These are phyloP conservation scores for Hippocampus mohnikei DNA, from an alignment of 2,113 vertebrate genomes.

Conservation along the genomic window DNA sequence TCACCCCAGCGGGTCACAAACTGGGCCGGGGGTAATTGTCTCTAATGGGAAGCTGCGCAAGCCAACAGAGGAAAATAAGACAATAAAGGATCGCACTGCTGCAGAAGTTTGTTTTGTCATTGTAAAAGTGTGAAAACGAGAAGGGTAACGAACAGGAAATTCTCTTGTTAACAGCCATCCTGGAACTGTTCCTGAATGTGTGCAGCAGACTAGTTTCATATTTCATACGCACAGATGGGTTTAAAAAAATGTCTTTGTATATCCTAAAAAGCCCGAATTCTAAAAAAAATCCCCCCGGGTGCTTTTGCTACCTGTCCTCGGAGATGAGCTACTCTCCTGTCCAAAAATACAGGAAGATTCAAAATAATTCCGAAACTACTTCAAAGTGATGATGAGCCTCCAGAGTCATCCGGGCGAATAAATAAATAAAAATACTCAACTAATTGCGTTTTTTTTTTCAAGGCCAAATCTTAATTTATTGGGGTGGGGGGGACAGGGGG, in stretches of 20 bases:
- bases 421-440: slow-evolving; percentile 1
- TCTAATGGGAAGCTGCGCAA: slow-evolving; percentile 1
- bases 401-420: slow-evolving; percentile 17
- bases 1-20: background rate
- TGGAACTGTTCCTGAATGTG: background rate
- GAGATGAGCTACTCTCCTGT: slow-evolving; percentile 10
- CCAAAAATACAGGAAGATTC: slow-evolving; percentile 30
- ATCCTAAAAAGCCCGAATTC: slow-evolving; percentile 5
- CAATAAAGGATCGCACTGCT: background rate
- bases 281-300: slow-evolving; percentile 12
- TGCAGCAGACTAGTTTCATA: background rate
- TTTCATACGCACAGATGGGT: slow-evolving; percentile 1
- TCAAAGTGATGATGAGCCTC: slow-evolving; percentile 20
- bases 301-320: slow-evolving; percentile 14
- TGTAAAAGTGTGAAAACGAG: slow-evolving; percentile 7
- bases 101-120: slow-evolving; percentile 8
- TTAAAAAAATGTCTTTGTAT: slow-evolving; percentile 33
- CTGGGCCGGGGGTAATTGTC: slow-evolving; percentile 11
- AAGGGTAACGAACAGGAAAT: background rate
- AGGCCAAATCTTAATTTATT: slow-evolving; percentile 1
- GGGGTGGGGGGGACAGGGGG: background rate
- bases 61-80: background rate
- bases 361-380: slow-evolving; percentile 20
- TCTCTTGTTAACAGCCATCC: background rate
- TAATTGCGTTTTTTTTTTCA: slow-evolving; percentile 11